Evolutionary conservation across 1,140 invertebrate genomes (phyloP), one percentile per base, ranked within the genome.

Genomic region (Carposina sasakii): DNA sequence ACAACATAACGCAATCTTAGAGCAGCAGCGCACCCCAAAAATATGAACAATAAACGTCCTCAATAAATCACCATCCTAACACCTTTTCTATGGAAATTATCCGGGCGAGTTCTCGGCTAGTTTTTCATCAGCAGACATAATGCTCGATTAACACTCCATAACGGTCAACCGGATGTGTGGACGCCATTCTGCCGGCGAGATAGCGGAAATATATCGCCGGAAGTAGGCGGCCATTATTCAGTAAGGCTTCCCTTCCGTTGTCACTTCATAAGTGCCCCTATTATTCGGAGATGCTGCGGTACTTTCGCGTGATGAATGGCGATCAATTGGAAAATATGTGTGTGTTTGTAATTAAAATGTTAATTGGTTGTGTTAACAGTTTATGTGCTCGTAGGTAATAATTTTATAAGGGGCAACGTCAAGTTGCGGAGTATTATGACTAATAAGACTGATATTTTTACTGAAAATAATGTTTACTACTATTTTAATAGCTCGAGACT

Each of bases 121-220:
- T 81, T 83, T 82, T 81, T 79, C 76, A 79, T 76, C 63, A 37
- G 52, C 61, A 71, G 65, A 74, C 70, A 68, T 67, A 71, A 76
- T 73, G 73, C 69, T 72, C 75, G 71, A 81, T 82, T 83, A 81
- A 77, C 74, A 79, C 74, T 71, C 67, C 63, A 74, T 74, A 79
- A 76, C 71, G 72, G 74, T 77, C 72, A 79, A 72, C 52, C 68
- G 76, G 76, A 81, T 66, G 65, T 63, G 46, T 54, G 68, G 69
- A 55, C 73, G 67, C 71, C 75, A 76, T 76, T 65, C 65, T 79
- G 76, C 64, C 63, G 62, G 52, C 54, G 66, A 74, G 79, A 83
- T 83, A 83, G 72, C 71, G 79, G 75, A 83, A 83, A 83, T 81
- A 83, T 81, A 83, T 81, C 75, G 62, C 75, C 71, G 75, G 76